Percentiles rank a stretch among this genome's conserved stretches.
Evolutionary conservation across 64 coral and sea anemone species (phyloP).

Genomic region (Stichodactyla mertensii): DNA sequence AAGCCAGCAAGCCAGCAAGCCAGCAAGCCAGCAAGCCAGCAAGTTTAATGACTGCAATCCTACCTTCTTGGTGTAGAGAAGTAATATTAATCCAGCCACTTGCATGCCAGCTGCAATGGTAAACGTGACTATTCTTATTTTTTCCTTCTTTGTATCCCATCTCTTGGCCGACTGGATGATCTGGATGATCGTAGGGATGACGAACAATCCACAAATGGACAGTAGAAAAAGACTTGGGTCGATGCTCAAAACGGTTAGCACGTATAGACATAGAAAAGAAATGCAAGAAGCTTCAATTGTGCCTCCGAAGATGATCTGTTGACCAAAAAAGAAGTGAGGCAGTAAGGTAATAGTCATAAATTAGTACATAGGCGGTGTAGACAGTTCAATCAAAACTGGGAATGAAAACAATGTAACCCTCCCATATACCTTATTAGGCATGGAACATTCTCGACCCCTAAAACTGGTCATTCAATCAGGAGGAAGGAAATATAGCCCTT

Average conservation of each 20-base stretch:
- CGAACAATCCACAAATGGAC: constrained; percentile 23
- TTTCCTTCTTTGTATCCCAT: constrained; percentile 18
- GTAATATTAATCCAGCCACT: constrained; percentile 6
- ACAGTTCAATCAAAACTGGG: too few relatives aligned
- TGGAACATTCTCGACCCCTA: too few relatives aligned
- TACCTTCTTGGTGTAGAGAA: neutral
- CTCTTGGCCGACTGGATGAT: neutral
- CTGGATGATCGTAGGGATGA: constrained; percentile 24
- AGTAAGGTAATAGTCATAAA: neutral
- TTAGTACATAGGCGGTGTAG: too few relatives aligned
- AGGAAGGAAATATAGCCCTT: too few relatives aligned
- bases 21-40: too few relatives aligned
- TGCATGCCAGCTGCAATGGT: neutral
- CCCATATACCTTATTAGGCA: too few relatives aligned
- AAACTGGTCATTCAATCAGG: too few relatives aligned
- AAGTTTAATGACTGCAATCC: neutral
- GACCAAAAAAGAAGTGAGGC: neutral
- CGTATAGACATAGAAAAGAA: constrained; percentile 25
- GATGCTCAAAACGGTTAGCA: constrained; percentile 16
- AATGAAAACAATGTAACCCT: too few relatives aligned
- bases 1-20: too few relatives aligned
- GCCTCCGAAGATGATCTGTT: constrained; percentile 39
- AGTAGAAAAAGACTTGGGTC: constrained; percentile 8
- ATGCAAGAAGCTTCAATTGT: constrained; percentile 27
- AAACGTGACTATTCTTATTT: constrained; percentile 6